Evolutionary conservation across 2,113 vertebrate species (phyloP).

Genomic region (Stigmatopora nigra): DNA sequence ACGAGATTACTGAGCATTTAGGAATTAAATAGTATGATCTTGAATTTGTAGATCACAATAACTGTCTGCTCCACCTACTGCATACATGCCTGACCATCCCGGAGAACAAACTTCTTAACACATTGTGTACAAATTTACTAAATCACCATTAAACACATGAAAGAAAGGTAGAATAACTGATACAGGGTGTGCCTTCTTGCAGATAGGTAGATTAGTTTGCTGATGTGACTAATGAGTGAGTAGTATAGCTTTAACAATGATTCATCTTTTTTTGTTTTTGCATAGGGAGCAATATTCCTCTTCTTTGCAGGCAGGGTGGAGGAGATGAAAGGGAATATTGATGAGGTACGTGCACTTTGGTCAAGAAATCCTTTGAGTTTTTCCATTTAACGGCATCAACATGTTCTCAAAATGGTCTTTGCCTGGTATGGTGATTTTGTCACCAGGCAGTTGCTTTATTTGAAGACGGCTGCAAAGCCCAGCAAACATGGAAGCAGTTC

Average conservation of each 20-base stretch:
- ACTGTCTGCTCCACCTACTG: slow-evolving; percentile 41
- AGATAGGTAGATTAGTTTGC: background rate
- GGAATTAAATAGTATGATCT: too few species aligned
- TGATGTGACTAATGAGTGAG: background rate
- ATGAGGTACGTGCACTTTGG: slow-evolving; percentile 63
- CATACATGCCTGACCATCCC: slow-evolving; percentile 49
- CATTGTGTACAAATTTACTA: slow-evolving; percentile 16
- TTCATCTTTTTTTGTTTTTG: background rate
- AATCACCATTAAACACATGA: slow-evolving; percentile 28
- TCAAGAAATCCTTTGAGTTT: background rate
- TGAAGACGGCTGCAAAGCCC: slow-evolving; percentile 74
- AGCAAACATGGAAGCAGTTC: slow-evolving; percentile 79
- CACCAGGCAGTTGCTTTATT: slow-evolving; percentile 73
- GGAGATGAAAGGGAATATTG: slow-evolving; percentile 79
- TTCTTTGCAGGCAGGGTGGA: slow-evolving; percentile 78
- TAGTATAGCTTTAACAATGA: background rate
- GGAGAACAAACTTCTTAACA: slow-evolving; percentile 48
- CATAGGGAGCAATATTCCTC: slow-evolving; percentile 76
- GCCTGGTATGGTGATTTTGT: background rate
- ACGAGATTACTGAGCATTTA: too few species aligned
- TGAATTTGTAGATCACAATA: slow-evolving; percentile 5
- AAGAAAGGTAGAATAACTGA: slow-evolving; percentile 4
- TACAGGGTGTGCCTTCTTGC: background rate
- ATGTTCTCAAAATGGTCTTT: too few species aligned
- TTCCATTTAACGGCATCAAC: background rate